Conservation (phyloP, 2,888 invertebrate genomes). For the Frankliniella fusca region DNA sequence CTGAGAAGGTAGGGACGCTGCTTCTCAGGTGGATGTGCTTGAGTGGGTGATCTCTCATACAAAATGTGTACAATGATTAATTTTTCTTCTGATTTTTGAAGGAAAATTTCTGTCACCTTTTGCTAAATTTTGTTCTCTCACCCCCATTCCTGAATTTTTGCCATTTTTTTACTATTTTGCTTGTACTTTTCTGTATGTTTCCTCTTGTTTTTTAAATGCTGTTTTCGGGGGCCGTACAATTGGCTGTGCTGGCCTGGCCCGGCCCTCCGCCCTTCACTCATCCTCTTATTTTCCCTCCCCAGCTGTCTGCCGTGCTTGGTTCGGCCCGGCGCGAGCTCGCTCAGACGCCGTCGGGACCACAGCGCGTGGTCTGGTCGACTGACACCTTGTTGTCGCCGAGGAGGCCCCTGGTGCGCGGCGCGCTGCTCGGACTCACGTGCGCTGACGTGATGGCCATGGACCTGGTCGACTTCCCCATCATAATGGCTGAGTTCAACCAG, state of each 20-base stretch:
- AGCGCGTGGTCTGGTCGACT: conserved; percentile 23
- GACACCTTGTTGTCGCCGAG: conserved; percentile 29
- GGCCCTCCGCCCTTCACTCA: neutral
- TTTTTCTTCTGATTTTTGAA: too few species aligned
- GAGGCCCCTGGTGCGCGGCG: conserved; percentile 23
- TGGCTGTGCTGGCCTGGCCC: too few species aligned
- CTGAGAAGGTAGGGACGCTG: neutral
- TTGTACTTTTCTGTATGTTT: too few species aligned
- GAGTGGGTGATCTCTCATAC: too few species aligned
- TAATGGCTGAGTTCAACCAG: neutral
- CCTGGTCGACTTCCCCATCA: conserved; percentile 21
- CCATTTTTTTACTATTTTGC: neutral
- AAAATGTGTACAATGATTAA: too few species aligned
- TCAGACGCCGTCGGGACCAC: neutral
- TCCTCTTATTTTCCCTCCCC: neutral
- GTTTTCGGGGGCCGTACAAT: too few species aligned
- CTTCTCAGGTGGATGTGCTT: neutral
- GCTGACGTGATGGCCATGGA: conserved; percentile 33
- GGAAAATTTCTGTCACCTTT: too few species aligned
- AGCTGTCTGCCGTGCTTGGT: conserved; percentile 33
- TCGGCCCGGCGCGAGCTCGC: conserved; percentile 1
- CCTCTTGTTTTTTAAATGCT: too few species aligned
- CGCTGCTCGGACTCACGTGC: conserved; percentile 35
- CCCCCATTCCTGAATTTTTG: too few species aligned
- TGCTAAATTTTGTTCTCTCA: too few species aligned